These are phyloP conservation scores for Phenganax subtilis DNA, from an alignment of 92 coral and sea anemone species.

Conservation along the genomic window DNA sequence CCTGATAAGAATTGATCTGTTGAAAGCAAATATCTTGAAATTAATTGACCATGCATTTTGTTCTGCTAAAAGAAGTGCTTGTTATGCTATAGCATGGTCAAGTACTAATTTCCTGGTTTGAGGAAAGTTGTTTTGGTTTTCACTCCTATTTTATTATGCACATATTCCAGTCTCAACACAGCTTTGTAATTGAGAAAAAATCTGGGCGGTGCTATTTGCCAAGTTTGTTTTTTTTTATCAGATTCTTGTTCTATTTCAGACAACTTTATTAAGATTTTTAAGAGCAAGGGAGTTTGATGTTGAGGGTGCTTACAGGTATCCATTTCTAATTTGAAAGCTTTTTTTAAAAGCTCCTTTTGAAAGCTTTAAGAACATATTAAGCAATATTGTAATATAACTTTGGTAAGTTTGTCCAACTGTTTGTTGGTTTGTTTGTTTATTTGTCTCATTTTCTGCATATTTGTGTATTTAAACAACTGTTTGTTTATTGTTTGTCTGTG, in stretches of 20 bases:
- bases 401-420: neutral
- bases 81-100: too few species aligned
- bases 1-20: too few species aligned
- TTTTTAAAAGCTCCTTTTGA: too few species aligned
- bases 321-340: too few species aligned
- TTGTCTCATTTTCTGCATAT: too few species aligned
- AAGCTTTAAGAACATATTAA: neutral
- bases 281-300: constrained; percentile 86
- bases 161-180: neutral
- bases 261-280: constrained; percentile 72
- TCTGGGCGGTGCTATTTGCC: neutral
- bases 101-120: too few species aligned
- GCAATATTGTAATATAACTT: neutral
- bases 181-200: neutral
- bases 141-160: too few species aligned
- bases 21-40: too few species aligned
- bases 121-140: too few species aligned
- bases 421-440: neutral
- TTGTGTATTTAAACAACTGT: neutral
- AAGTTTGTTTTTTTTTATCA: neutral
- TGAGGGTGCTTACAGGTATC: constrained; percentile 60
- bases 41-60: too few species aligned
- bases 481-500: neutral
- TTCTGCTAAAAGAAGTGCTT: too few species aligned
- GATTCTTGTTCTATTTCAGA: constrained; percentile 40